Conservation (phyloP, 2,113 vertebrate genomes). For the Ivindomyrus marchei region DNA sequence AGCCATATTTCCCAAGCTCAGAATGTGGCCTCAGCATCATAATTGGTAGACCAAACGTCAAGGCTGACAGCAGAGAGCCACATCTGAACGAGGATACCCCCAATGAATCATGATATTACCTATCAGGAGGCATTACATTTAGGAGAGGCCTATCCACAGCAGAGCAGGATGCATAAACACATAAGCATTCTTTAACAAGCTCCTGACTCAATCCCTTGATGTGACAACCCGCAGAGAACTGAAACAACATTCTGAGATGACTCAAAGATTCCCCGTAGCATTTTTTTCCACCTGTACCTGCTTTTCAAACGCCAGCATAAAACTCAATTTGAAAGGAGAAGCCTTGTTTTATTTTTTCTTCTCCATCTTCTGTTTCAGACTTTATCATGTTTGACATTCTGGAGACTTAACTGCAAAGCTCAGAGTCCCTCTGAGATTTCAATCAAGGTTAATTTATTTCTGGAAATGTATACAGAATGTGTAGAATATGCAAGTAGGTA, state of each 20-base stretch:
- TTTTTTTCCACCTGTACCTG: not conserved
- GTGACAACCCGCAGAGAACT: constrained; percentile 8
- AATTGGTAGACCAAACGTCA: not conserved
- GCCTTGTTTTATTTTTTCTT: not conserved
- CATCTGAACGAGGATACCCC: not conserved
- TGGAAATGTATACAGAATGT: not conserved
- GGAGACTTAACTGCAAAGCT: constrained; percentile 7
- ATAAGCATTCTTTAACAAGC: not conserved
- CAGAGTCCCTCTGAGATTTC: not conserved
- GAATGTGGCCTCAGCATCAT: not conserved
- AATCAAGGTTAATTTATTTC: constrained; percentile 9
- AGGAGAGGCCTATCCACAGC: not conserved
- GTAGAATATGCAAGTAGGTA: not conserved
- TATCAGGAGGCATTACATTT: not conserved
- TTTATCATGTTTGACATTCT: constrained; percentile 17
- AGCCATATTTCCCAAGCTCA: not conserved
- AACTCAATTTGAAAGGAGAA: constrained; percentile 14
- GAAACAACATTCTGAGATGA: not conserved
- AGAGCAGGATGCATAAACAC: not conserved
- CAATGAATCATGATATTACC: not conserved
- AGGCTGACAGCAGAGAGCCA: not conserved
- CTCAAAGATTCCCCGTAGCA: not conserved
- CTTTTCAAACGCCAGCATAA: not conserved
- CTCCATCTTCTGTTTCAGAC: not conserved
- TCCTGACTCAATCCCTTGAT: constrained; percentile 2